Evolutionary conservation across 2,797 vertebrate species (phyloP), one percentile per base, ranked within the genome.

Genomic region (Benthosema pterotum): DNA sequence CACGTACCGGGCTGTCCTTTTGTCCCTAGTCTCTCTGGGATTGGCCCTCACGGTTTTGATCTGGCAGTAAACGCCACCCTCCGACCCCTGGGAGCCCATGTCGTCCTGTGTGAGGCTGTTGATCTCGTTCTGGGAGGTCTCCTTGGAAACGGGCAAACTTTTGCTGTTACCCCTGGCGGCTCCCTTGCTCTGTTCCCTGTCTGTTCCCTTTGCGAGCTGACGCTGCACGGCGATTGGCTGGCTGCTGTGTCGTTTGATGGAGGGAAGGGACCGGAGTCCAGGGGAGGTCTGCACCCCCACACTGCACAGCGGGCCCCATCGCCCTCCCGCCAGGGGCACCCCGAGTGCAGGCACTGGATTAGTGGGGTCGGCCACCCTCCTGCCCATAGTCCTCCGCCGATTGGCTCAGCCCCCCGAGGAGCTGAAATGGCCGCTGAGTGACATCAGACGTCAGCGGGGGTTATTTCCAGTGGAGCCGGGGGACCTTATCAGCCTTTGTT

Each of bases 271-370:
- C 83, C 94, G 94, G 85, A 98, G 94, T 86, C 95, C 95, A 0
- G 97, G 97, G 77, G 97, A 98, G 5, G 97, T 99, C 86, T 99
- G 97, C 83, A 98, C 96, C 5, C 95, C 97, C 14, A 97, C 93
- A 54, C 92, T 96, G 88, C 90, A 94, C 80, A 95, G 78, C 0
- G 88, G 90, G 42, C 89, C 92, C 92, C 93, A 94, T 94, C 87
- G 82, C 63, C 87, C 91, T 63, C 86, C 90, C 1, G 89, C 87
- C 66, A 92, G 80, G 67, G 93, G 91, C 70, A 92, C 75, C 69
- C 92, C 92, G 71, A 94, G 86, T 2, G 90, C 89, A 72, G 92
- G 92, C 86, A 93, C 91, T 0, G 91, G 89, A 91, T 94, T 91
- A 66, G 91, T 88, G 65, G 87, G 84, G 68, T 93, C 90, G 60